Percentiles rank a stretch among this genome's conserved stretches.
Conservation (phyloP, 2,113 vertebrate genomes). For the Otolemur garnettii region DNA sequence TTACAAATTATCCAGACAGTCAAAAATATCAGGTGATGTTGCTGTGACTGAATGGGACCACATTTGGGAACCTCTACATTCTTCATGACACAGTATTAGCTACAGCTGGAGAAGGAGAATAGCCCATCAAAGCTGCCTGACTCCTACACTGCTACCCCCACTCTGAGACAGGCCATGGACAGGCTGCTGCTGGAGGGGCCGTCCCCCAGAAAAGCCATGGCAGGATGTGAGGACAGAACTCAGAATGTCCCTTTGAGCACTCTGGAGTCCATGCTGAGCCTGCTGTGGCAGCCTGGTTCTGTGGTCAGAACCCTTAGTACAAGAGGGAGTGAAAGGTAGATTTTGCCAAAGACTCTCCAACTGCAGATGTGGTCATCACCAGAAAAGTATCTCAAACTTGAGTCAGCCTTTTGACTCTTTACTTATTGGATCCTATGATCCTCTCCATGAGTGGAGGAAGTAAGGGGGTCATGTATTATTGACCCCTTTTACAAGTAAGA, state of each 20-base stretch:
- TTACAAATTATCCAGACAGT: neutral
- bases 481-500: slow-evolving; percentile 53
- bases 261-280: neutral
- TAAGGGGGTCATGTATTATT: neutral
- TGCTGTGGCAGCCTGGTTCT: neutral
- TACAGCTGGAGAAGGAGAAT: neutral
- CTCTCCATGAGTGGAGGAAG: neutral
- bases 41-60: rapidly evolving
- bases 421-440: slow-evolving; percentile 36
- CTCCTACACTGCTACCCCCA: neutral
- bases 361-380: neutral
- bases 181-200: rapidly evolving
- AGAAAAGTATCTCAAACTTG: neutral
- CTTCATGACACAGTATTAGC: rapidly evolving
- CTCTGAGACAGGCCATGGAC: neutral
- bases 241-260: rapidly evolving
- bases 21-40: neutral
- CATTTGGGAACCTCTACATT: neutral
- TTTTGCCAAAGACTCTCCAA: neutral
- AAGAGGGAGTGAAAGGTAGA: rapidly evolving
- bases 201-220: neutral
- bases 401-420: neutral
- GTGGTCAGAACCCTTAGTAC: neutral
- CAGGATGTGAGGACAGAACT: neutral
- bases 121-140: neutral